phyloP scores from a whole-genome alignment of 2,888 invertebrate species.

The Coleophora flavipennella region DNA sequence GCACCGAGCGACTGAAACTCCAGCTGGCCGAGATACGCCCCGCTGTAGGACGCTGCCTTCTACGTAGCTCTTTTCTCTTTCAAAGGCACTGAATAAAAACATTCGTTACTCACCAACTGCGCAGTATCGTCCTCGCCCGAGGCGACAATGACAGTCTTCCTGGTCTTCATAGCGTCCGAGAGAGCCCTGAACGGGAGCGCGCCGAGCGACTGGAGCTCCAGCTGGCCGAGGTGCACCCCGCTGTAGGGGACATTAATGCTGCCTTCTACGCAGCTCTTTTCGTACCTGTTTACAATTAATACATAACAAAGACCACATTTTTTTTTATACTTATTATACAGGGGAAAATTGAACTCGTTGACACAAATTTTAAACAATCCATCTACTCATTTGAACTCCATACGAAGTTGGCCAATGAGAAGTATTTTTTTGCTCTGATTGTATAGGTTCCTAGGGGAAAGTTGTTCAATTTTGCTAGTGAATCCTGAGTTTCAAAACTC shows the following conservation, averaged over 20 bases:
- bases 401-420: too few species aligned
- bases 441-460: too few species aligned
- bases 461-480: too few species aligned
- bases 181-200: slow-evolving; percentile 72
- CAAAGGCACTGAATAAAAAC: too few species aligned
- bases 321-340: too few species aligned
- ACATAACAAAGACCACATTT: too few species aligned
- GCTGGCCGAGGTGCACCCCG: slow-evolving; percentile 80
- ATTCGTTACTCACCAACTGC: slow-evolving; percentile 71
- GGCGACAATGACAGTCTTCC: slow-evolving; percentile 81
- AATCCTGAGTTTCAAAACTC: too few species aligned
- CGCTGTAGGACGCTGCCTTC: slow-evolving; percentile 87
- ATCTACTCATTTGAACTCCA: too few species aligned
- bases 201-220: slow-evolving; percentile 80
- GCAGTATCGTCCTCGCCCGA: slow-evolving; percentile 85
- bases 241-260: slow-evolving; percentile 93
- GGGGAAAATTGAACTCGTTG: too few species aligned
- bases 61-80: slow-evolving; percentile 84
- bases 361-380: too few species aligned
- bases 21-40: slow-evolving; percentile 79
- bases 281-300: too few species aligned
- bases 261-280: slow-evolving; percentile 82
- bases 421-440: too few species aligned
- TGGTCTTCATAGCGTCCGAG: slow-evolving; percentile 74
- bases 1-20: slow-evolving; percentile 80